Evolutionary conservation across 2,888 invertebrate species (phyloP), one percentile per base, ranked within the genome.

Genomic region (Entomobrya multifasciata): DNA sequence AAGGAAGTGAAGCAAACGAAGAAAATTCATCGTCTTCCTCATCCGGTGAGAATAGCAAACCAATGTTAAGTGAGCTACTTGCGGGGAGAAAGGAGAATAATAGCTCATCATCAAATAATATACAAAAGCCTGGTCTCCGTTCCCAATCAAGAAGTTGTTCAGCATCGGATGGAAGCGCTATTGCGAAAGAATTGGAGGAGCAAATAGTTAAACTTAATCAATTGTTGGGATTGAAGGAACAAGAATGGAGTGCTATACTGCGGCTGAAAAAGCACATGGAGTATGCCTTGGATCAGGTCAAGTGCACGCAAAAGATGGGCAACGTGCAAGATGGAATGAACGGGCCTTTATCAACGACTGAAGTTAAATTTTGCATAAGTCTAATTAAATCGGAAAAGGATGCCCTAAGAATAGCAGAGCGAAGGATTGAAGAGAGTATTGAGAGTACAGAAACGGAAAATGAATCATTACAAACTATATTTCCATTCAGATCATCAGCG

Each of bases 251-350:
- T 92, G 95, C 96, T 87, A 95, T 97, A 79, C 92, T 97, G 15
- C 95, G 96, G 91, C 93, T 96, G 90, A 96, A 96, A 92, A 96
- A 96, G 92, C 94, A 97, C 3, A 97, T 97, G 93, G 96, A 97
- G 92, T 97, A 97, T 92, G 94, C 96, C 25, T 93, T 96, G 74
- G 93, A 96, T 8, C 93, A 97, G 89, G 93, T 97, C 47, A 93
- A 96, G 85, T 94, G 96, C 87, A 80, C 79, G 15, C 84, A 87
- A 62, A 41, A 77, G 15, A 78, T 87, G 3, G 70, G 76, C 13
- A 82, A 78, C 20, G 77, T 78, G 44, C 82, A 82, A 57, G 87
- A 87, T 8, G 81, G 30, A 25, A 15, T 78, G 22, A 82, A 77
- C 57, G 78, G 78, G 60, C 87, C 84, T 25, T 27, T 87, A 47